phyloP scores from a whole-genome alignment of 2,113 vertebrate species.

The Mohoua ochrocephala region DNA sequence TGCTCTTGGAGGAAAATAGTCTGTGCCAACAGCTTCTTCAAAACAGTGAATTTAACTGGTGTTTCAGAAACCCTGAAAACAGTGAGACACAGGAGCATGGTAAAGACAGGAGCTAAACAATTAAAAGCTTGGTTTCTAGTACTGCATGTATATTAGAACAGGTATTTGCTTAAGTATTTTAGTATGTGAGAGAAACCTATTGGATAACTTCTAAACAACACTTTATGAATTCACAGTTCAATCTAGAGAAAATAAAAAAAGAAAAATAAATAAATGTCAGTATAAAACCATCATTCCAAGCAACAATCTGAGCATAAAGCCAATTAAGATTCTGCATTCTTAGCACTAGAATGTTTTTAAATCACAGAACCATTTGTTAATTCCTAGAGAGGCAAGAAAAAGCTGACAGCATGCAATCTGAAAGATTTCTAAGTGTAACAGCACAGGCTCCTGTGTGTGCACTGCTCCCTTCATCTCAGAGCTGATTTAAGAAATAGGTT shows the following conservation, averaged over 20 bases:
- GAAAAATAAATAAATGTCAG: not conserved
- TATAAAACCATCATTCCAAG: not conserved
- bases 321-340: not conserved
- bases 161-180: not conserved
- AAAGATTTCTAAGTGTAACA: not conserved
- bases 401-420: accelerated
- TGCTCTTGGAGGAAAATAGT: not conserved
- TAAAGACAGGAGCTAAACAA: not conserved
- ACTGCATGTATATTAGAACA: not conserved
- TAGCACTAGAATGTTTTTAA: not conserved
- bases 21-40: not conserved
- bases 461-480: not conserved
- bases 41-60: not conserved
- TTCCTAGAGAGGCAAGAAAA: not conserved
- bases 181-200: not conserved
- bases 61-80: not conserved
- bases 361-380: not conserved
- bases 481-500: not conserved
- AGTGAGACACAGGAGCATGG: not conserved
- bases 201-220: not conserved
- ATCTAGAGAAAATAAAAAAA: not conserved
- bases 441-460: not conserved
- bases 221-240: not conserved
- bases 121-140: not conserved
- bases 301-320: not conserved